Evolutionary conservation across 2,888 invertebrate species (phyloP).

Genomic region (Ganaspis brasiliensis): DNA sequence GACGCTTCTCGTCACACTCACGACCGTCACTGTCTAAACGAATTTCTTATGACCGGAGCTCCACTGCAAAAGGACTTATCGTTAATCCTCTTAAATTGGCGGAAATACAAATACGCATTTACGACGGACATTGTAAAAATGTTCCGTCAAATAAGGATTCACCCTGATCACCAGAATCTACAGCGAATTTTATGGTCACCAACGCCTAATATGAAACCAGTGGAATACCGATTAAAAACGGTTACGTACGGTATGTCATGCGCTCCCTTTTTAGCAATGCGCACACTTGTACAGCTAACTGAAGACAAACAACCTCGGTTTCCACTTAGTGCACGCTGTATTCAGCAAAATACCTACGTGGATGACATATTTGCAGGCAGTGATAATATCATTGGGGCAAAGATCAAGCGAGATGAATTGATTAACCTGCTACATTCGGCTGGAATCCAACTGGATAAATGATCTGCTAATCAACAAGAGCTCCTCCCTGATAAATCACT

Average conservation of each 20-base stretch:
- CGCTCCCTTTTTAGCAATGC: neutral
- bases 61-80: neutral
- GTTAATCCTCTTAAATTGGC: neutral
- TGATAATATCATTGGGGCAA: neutral
- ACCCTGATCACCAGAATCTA: neutral
- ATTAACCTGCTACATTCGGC: neutral
- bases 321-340: neutral
- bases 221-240: neutral
- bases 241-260: slow-evolving; percentile 16
- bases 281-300: neutral
- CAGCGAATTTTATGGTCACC: neutral
- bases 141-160: neutral
- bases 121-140: neutral
- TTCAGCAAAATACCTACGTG: neutral
- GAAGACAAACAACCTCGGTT: neutral
- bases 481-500: neutral
- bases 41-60: neutral
- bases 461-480: neutral
- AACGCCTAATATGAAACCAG: neutral
- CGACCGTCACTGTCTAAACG: neutral
- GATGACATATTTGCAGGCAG: slow-evolving; percentile 1
- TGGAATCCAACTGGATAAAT: neutral
- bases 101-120: neutral
- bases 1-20: neutral
- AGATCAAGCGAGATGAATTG: neutral